Base-by-base conservation (phyloP, 2,113 vertebrate genomes). In the Cyprinodon brontotheroides region DNA sequence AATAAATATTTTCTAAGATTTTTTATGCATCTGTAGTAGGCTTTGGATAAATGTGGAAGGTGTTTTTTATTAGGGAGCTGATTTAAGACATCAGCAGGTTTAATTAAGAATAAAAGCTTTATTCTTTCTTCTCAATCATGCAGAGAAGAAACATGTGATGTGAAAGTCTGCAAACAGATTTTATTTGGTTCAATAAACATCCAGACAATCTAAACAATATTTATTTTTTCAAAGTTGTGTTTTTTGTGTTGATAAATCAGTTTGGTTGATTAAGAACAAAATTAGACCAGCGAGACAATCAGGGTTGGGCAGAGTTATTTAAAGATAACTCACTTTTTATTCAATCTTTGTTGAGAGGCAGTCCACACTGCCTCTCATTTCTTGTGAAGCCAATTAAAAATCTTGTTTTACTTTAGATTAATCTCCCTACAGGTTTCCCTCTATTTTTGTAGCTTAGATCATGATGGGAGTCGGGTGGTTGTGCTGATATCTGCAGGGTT, bases 401-500 rank as follows among this genome's bases (percentile, higher is more conserved):
- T 12, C 20, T 20, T 17, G 48, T 72, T 68, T 14, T 64, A 43
- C 40, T 53, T 4, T 12, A 68, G 36, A 62, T 48, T 36, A 7
- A 37, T 47, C 41, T 20, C 17, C 57, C 60, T 20, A 57, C 14
- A n/a, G 6, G 50, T 57, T 13, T 53, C 20, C 17, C 17, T 53
- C 48, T 12, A 22, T 36, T 70, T 60, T 41, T 20, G 50, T 8
- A 60, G 38, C 57, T 40, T 43, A 71, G 65, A 75, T 48, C 41
- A 74, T 43, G 45, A 1, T 61, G 40, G 47, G n/a, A 17, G 57
- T 60, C 8, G n/a, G 22, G 29, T 15, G 15, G 53, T 67, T 15
- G 65, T 65, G 37, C 65, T 84, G 64, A 77, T 77, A 68, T 57
- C 78, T 78, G 66, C 74, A 77, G 68, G 73, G 43, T 72, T 76